These are phyloP conservation scores for Lordiphosa mommai DNA, from an alignment of 1,140 invertebrate species.

Conservation along the genomic window DNA sequence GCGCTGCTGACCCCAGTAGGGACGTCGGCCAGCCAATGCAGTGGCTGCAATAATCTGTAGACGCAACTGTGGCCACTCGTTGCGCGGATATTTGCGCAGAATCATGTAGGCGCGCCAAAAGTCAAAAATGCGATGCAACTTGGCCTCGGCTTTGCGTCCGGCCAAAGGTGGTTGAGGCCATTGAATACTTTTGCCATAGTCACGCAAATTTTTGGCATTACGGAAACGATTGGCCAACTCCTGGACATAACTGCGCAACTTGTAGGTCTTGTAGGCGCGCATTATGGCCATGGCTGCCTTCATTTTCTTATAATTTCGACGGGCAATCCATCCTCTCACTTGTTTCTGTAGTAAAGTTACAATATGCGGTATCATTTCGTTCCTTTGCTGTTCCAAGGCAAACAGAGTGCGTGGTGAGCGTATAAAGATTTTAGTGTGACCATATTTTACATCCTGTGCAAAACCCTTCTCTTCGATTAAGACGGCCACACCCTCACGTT, in stretches of 20 bases:
- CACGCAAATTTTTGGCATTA: conserved; percentile 82
- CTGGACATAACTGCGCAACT: conserved; percentile 89
- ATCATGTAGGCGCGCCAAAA: conserved; percentile 94
- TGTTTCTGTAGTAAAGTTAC: conserved; percentile 96
- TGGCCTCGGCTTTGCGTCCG: conserved; percentile 81
- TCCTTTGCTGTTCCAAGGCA: conserved; percentile 89
- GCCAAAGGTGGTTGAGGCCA: conserved; percentile 91
- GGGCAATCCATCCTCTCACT: conserved; percentile 91
- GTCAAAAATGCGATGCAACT: conserved; percentile 81
- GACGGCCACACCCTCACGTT: conserved; percentile 90
- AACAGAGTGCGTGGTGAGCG: conserved; percentile 94
- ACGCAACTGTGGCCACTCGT: conserved; percentile 93
- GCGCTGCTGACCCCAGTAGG: conserved; percentile 90
- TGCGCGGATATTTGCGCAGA: conserved; percentile 88
- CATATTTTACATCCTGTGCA: conserved; percentile 92
- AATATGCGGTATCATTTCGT: conserved; percentile 92
- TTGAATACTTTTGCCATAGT: conserved; percentile 88
- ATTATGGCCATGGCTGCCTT: conserved; percentile 91
- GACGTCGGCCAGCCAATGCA: conserved; percentile 86
- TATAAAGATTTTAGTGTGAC: conserved; percentile 97
- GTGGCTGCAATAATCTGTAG: conserved; percentile 90
- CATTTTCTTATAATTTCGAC: conserved; percentile 90
- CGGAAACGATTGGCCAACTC: conserved; percentile 84
- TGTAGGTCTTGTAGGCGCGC: conserved; percentile 91
- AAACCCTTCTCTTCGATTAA: conserved; percentile 91